phyloP scores from a whole-genome alignment of 2,113 vertebrate species.

The Butorides virescens region DNA sequence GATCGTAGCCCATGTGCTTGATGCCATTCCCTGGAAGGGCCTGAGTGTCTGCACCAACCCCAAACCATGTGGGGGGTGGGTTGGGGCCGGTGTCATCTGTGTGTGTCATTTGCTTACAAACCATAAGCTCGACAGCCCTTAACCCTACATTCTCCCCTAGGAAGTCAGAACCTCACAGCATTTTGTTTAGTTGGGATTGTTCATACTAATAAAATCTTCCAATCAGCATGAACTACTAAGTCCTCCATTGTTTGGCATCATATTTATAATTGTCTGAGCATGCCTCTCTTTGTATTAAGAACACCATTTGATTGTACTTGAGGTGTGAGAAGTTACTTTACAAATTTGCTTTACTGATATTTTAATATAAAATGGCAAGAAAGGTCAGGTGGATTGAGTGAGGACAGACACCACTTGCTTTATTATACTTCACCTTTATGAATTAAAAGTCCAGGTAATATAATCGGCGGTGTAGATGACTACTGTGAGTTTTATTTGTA shows the following conservation, averaged over 20 bases:
- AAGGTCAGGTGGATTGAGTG: not conserved
- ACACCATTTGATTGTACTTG: not conserved
- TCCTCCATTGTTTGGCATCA: not conserved
- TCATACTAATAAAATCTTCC: not conserved
- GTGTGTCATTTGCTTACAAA: not conserved
- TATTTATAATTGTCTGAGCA: not conserved
- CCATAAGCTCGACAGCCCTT: not conserved
- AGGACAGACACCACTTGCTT: not conserved
- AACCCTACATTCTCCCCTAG: not conserved
- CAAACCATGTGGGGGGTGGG: fast-evolving
- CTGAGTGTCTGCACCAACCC: not conserved
- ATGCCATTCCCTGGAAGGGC: fast-evolving
- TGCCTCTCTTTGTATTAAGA: not conserved
- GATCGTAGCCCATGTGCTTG: fast-evolving
- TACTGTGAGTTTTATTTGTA: not conserved
- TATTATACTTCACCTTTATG: not conserved
- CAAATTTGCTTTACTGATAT: not conserved
- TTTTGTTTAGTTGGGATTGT: not conserved
- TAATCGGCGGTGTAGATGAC: not conserved
- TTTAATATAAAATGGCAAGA: not conserved
- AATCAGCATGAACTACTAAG: not conserved
- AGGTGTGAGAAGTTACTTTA: not conserved
- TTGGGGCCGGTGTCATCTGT: too few relatives aligned
- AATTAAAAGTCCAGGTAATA: not conserved
- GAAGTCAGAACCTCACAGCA: not conserved